Evolutionary conservation across 2,113 vertebrate genomes (phyloP).

Genomic region (Hystrix brachyura): DNA sequence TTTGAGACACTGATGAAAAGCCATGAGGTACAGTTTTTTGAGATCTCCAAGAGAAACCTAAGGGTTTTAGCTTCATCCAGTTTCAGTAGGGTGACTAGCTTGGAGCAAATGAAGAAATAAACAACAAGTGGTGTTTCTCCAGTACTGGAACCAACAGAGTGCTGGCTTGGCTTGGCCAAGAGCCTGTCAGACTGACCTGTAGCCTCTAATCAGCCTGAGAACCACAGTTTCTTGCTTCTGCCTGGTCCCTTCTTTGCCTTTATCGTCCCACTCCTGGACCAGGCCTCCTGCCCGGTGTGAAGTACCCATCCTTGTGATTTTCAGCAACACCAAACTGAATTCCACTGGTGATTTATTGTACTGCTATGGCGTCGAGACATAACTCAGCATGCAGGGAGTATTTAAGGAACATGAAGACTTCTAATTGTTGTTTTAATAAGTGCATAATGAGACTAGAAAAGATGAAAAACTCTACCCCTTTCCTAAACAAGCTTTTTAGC

Average conservation of each 20-base stretch:
- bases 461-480: background rate
- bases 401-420: background rate
- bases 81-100: background rate
- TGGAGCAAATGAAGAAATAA: constrained; percentile 36
- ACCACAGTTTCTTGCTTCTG: background rate
- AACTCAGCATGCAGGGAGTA: background rate
- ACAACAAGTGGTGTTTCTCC: background rate
- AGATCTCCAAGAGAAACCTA: constrained; percentile 50
- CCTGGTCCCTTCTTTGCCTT: background rate
- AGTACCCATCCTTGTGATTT: background rate
- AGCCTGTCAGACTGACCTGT: constrained; percentile 30
- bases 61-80: background rate
- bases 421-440: constrained; percentile 25
- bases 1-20: constrained; percentile 54
- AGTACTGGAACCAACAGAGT: background rate
- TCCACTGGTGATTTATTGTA: background rate
- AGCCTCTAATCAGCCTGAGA: background rate
- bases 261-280: constrained; percentile 16
- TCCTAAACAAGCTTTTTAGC: background rate
- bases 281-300: background rate
- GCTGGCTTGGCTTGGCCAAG: background rate
- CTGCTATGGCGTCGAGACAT: background rate
- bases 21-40: background rate
- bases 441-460: background rate
- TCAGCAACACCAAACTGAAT: background rate